These are phyloP conservation scores for Megalonaias nervosa DNA, from an alignment of 1,140 invertebrate species.

Conservation along the genomic window DNA sequence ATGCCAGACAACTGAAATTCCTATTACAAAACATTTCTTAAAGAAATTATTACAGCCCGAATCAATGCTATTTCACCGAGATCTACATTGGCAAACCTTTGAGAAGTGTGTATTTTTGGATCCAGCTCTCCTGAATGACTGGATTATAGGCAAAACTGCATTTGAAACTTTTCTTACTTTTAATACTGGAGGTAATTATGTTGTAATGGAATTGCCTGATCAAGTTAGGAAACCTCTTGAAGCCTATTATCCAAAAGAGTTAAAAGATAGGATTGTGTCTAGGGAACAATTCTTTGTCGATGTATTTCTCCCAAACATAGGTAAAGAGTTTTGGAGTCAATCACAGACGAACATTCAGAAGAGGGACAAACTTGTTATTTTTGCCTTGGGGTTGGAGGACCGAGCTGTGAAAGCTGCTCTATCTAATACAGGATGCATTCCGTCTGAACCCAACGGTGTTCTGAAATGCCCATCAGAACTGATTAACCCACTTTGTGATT, in stretches of 20 bases:
- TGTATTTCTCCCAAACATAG: constrained; percentile 9
- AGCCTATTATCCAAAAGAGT: background rate
- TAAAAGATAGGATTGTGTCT: background rate
- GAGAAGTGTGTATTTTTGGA: constrained; percentile 5
- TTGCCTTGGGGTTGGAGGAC: constrained; percentile 14
- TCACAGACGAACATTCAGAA: background rate
- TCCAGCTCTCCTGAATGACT: background rate
- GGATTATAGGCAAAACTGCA: background rate
- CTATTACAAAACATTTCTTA: constrained; percentile 4
- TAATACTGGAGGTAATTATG: too few species aligned
- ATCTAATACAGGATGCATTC: constrained; percentile 6
- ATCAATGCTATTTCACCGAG: background rate
- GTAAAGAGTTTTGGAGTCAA: background rate
- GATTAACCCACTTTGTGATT: constrained; percentile 5
- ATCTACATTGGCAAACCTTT: background rate
- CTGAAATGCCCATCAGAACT: constrained; percentile 9
- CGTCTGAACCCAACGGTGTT: constrained; percentile 6
- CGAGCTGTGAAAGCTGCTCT: constrained; percentile 23
- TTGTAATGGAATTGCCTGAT: too few species aligned
- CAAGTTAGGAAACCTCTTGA: background rate
- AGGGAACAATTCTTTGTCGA: constrained; percentile 9
- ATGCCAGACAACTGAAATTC: background rate
- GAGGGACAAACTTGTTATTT: background rate
- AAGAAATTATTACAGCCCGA: background rate
- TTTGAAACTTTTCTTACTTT: background rate